Conservation (phyloP, 2,888 invertebrate genomes). For the Heliconius ethilla region DNA sequence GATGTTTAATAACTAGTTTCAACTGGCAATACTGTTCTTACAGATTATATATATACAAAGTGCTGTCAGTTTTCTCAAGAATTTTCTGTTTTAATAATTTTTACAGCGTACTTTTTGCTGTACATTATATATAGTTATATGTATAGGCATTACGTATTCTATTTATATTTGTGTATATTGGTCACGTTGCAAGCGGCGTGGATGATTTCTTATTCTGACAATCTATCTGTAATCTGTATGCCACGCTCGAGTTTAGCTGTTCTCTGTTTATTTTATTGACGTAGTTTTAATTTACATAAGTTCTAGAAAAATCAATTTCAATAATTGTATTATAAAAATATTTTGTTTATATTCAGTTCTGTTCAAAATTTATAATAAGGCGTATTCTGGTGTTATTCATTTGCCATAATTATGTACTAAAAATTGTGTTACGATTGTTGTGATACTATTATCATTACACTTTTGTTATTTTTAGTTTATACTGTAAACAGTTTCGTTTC, state of each 20-base stretch:
- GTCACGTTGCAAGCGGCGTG: slow-evolving; percentile 85
- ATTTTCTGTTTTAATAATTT: not conserved
- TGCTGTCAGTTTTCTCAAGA: slow-evolving; percentile 1
- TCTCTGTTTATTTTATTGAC: slow-evolving; percentile 39
- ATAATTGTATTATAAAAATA: not conserved
- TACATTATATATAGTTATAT: not conserved
- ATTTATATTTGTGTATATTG: slow-evolving; percentile 32
- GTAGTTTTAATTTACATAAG: slow-evolving; percentile 42
- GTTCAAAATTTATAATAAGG: not conserved
- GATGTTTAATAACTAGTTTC: not conserved
- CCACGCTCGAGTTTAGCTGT: slow-evolving; percentile 36
- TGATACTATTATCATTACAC: slow-evolving; percentile 3
- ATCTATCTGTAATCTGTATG: slow-evolving; percentile 39
- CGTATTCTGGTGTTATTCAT: not conserved
- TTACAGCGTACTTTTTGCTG: not conserved
- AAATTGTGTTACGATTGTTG: not conserved
- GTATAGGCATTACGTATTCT: slow-evolving; percentile 13
- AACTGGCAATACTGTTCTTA: not conserved
- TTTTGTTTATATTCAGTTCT: slow-evolving; percentile 3
- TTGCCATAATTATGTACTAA: not conserved
- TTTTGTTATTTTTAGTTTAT: not conserved
- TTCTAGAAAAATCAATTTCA: slow-evolving; percentile 40
- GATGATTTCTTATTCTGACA: slow-evolving; percentile 49
- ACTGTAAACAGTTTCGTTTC: not conserved
- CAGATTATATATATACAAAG: slow-evolving; percentile 4